Base-by-base conservation (phyloP, 2,888 invertebrate genomes). In the Scrobipalpa costella region DNA sequence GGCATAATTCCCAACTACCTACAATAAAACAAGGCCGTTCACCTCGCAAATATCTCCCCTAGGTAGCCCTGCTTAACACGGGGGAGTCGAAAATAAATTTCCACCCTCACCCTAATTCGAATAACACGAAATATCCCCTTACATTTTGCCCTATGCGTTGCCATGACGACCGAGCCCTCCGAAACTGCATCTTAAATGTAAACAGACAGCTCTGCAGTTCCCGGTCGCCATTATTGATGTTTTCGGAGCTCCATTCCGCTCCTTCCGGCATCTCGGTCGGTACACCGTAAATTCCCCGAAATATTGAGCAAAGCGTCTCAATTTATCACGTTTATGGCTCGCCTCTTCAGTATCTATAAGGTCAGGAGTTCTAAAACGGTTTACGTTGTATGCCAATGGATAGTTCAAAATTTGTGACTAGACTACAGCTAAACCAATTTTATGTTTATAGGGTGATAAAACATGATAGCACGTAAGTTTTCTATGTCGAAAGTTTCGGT, bases 41-140 rank as follows among this genome's bases (percentile, higher is more conserved):
- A 90, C 90, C 90, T 89, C 83, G 79, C 83, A 80, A 84, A 85
- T 82, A 80, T 83, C 80, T 83, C 86, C 85, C 88, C 88, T 85
- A 83, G 84, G 82, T 73, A 73, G 67, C 72, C 67, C 75, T 74
- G 68, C 84, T 83, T 80, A 84, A 76, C 82, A 80, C 73, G 79
- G 79, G 86, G 85, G 85, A 80, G 84, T 79, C 81, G 76, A 76
- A 85, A 88, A 88, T 88, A 88, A 80, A 84, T 84, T 78, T 80
- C 83, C 86, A 82, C 88, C 88, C 88, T 86, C 87, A 79, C 83
- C 84, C 84, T 85, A 86, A 84, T 85, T 85, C 80, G 79, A 79
- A 79, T 78, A 73, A 72, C 75, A 75, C 77, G 77, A 75, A 78
- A 79, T 79, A 82, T 82, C 83, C 87, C 85, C 84, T 85, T 78